Evolutionary conservation across 2,888 invertebrate species (phyloP), one percentile per base, ranked within the genome.

Genomic region (Pandemis heparana): DNA sequence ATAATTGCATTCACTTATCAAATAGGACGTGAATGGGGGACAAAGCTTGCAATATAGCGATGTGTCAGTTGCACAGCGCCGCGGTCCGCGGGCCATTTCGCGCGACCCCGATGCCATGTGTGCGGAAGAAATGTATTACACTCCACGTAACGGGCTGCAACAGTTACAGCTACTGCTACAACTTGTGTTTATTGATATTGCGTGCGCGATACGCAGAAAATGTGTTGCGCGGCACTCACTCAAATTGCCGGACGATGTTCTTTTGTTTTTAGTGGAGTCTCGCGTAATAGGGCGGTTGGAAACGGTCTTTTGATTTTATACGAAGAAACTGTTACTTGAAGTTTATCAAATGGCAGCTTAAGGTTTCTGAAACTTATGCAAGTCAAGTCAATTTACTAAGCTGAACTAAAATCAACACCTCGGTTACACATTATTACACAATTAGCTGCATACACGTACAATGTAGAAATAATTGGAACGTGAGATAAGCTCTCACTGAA

Each of bases 61-160:
- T 77, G 80, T 87, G 89, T 88, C 89, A 89, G 79, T 77, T 83
- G 87, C 89, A 89, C 79, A 77, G 73, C 73, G 70, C 79, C 79
- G 79, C 77, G 80, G 79, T 83, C 83, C 81, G 81, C 80, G 79
- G 79, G 80, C 81, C 80, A 80, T 86, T 87, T 86, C 82, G 80
- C 74, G 66, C 80, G 82, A 79, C 83, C 83, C 78, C 82, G 79
- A 85, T 88, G 83, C 78, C 66, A 75, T 75, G 78, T 71, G 74
- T 77, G 76, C 73, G 74, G 75, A 74, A 75, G 71, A 75, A 75
- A 75, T 71, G 66, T 75, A 71, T 75, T 71, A 64, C 62, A 56
- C 56, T 62, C 39, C 48, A 48, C 61, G 60, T 69, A 61, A 65
- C 61, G 61, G 62, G 60, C 41, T 60, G 63, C 51, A 68, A 64